A percentile compares a stretch with the other conserved stretches of the same genome.
phyloP scores from a whole-genome alignment of 2,888 invertebrate species.

The Chymomyza procnemis region DNA sequence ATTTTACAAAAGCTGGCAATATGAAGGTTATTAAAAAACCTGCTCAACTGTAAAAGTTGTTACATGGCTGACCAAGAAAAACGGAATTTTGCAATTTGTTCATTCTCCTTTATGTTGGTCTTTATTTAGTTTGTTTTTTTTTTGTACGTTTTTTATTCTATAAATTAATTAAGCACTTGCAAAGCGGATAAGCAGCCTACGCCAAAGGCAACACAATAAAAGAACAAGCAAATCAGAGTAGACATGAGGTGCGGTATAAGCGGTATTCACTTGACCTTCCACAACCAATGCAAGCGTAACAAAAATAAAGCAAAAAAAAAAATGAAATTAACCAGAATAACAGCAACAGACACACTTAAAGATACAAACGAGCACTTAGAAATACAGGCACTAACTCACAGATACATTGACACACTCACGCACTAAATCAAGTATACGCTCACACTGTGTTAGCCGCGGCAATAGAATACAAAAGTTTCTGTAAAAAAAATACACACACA shows the following conservation, averaged over 20 bases:
- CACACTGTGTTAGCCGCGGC: conserved; percentile 8
- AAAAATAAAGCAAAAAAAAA: conserved; percentile 11
- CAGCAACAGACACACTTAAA: conserved; percentile 20
- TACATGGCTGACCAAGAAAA: conserved; percentile 43
- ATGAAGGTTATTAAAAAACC: conserved; percentile 13
- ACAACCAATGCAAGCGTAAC: conserved; percentile 7
- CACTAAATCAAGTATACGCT: conserved; percentile 14
- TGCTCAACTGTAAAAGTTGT: conserved; percentile 18
- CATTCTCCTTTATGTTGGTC: conserved; percentile 3
- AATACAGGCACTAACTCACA: neutral
- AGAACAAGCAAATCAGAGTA: conserved; percentile 25
- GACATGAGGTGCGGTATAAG: conserved; percentile 19
- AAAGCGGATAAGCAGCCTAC: conserved; percentile 66
- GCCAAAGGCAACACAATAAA: conserved; percentile 34
- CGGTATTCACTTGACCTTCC: conserved; percentile 57
- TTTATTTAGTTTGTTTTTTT: conserved; percentile 18
- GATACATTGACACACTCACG: conserved; percentile 18
- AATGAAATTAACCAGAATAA: neutral
- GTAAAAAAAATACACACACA: conserved; percentile 8
- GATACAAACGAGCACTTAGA: neutral
- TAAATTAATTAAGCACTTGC: conserved; percentile 63
- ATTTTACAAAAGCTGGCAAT: neutral
- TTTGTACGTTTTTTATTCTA: conserved; percentile 27
- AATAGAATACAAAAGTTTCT: conserved; percentile 7
- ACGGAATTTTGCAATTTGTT: conserved; percentile 47